Base-by-base conservation (phyloP, 1,140 invertebrate species). In the Trinorchestia longiramus region DNA sequence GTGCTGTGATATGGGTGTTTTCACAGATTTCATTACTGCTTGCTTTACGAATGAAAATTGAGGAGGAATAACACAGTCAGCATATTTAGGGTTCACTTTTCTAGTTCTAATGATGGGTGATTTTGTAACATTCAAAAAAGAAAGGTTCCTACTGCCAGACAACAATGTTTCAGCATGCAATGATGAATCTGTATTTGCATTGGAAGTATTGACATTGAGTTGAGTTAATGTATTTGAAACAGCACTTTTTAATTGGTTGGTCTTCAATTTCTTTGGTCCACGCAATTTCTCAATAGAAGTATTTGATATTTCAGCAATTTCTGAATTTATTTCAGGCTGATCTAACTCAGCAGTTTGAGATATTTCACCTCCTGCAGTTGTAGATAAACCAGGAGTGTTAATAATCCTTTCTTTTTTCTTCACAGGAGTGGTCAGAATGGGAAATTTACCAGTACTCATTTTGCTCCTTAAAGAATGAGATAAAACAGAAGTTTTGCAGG, bases 81-180 rank as follows among this genome's bases (percentile, higher is more conserved):
- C 43, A 47, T 94, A 94, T 44, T 94, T 94, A n/a, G 92, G 92
- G 43, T 94, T 94, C 8, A 94, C 43, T 94, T 94, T 94, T 47
- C 92, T 94, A 8, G 92, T 94, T 40, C 92, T 43, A 8, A 94
- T 94, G 43, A 94, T 40, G 15, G 92, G 92, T 11, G 92, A 94
- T 40, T 44, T 40, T 47, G 92, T 94, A 43, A 43, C 88, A 42
- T 28, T 28, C 8, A 87, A n/a, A 42, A 28, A 90, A 90, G 88
- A 90, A 0, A 90, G 28, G 43, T 90, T 43, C 17, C 42, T 17
- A 43, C n/a, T 90, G 88, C 41, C 36, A 90, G 88, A 11, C 15
- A 77, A 28, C 62, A 77, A 77, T 77, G 62, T 77, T 3, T 77
- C 62, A 19, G 62, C 15, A 77, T 77, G 62, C 28, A 77, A 15